Base-by-base conservation (phyloP, 2,113 vertebrate species). In the Illadopsis cleaveri region DNA sequence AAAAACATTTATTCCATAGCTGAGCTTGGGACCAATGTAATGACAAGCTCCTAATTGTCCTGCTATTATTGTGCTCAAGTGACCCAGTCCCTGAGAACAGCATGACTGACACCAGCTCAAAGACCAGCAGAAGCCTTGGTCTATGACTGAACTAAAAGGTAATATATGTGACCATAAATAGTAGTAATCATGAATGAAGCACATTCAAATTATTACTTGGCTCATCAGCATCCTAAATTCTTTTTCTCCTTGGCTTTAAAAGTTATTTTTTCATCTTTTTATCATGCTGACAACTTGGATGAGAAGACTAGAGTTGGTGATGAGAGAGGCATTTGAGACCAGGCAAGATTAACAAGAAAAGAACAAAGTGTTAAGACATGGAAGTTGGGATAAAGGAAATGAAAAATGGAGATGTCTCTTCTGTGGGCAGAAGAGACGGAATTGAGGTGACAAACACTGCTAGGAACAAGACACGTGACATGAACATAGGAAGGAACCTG, bases 1-100 rank as follows among this genome's bases (percentile, higher is more conserved):
- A 86, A 86, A 88, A 96, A 84, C 76, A 94, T 78, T 82, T 88
- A 64, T 78, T 77, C 58, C 64, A 61, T 3, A 78, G 90, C 48
- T 65, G 56, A 93, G 88, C 86, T 60, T 58, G 8, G 24, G 76
- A 70, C 33, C 65, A 83, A 12, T 30, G 45, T 11, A 83, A 70
- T 25, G 82, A 90, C 69, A 92, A 86, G 44, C 76, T 86, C 33
- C 72, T 61, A 51, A 92, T 4, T 86, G 87, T 86, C 45, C 82
- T 40, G 19, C 60, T 83, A 8, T 90, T 80, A 54, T 4, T 60
- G 60, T 57, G 44, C 54, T 68, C 71, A 86, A 86, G 7, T 73
- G 71, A 88, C 33, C 45, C 56, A 31, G 64, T 56, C 51, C 35
- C 65, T 44, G 12, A 54, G 33, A 89, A 40, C 17, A 62, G 47